A percentile compares a stretch with the other conserved stretches of the same genome.
These are phyloP conservation scores for Rapana venosa DNA, from an alignment of 2,888 invertebrate genomes.

Conservation along the genomic window DNA sequence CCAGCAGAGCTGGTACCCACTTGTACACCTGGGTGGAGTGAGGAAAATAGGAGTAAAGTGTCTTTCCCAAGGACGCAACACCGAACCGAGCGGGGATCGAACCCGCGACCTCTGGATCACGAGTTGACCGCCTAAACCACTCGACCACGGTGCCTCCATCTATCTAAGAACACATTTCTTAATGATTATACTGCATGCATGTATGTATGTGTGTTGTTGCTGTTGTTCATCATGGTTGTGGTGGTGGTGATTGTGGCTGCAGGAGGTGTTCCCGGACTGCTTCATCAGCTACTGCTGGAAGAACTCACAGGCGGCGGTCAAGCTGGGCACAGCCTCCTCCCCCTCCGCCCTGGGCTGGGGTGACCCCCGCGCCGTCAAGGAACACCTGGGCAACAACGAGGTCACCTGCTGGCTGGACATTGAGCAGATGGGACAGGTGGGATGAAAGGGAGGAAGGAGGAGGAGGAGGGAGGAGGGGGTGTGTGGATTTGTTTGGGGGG, in stretches of 20 bases:
- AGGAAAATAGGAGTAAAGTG: too few relatives aligned
- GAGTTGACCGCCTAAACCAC: too few relatives aligned
- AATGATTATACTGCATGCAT: too few relatives aligned
- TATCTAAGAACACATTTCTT: too few relatives aligned
- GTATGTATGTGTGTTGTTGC: background rate
- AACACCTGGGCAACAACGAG: slow-evolving; percentile 67
- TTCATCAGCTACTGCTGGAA: slow-evolving; percentile 77
- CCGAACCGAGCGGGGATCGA: too few relatives aligned
- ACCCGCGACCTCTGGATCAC: too few relatives aligned
- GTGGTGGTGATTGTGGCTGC: background rate
- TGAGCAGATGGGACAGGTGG: slow-evolving; percentile 73
- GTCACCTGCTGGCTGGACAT: slow-evolving; percentile 75
- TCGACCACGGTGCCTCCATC: too few relatives aligned
- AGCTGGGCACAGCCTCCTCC: slow-evolving; percentile 60
- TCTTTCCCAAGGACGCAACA: too few relatives aligned
- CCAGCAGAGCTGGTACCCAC: too few relatives aligned
- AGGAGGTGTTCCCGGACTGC: slow-evolving; percentile 54
- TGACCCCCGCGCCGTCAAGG: slow-evolving; percentile 75
- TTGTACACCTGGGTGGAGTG: too few relatives aligned
- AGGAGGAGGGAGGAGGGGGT: background rate
- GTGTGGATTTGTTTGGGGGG: background rate
- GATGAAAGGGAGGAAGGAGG: slow-evolving; percentile 28
- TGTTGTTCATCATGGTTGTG: too few relatives aligned
- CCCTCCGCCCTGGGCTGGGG: slow-evolving; percentile 71
- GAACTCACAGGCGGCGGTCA: slow-evolving; percentile 72